These are phyloP conservation scores for Ardeotis arabs DNA, from an alignment of 2,113 vertebrate species.

Conservation along the genomic window DNA sequence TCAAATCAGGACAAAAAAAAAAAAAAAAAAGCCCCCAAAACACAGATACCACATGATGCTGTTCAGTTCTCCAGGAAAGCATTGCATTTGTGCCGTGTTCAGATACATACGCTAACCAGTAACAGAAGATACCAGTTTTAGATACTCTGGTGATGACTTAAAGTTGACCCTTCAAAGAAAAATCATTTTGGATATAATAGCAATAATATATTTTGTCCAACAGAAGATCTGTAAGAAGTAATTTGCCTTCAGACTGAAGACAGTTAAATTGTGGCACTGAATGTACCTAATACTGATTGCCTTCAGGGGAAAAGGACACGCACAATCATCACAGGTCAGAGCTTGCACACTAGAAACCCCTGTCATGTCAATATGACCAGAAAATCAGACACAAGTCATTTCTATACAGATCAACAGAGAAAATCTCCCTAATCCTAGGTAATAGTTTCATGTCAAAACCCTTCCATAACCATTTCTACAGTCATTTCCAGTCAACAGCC, in stretches of 20 bases:
- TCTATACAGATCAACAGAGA: not conserved
- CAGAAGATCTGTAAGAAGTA: not conserved
- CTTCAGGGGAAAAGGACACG: not conserved
- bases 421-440: not conserved
- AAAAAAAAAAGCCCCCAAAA: not conserved
- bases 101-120: not conserved
- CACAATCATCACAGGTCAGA: not conserved
- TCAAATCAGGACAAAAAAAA: not conserved
- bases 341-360: not conserved
- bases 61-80: not conserved
- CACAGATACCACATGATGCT: not conserved
- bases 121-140: constrained; percentile 17
- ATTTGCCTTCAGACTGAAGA: not conserved
- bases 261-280: not conserved
- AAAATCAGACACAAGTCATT: not conserved
- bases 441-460: not conserved
- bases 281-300: not conserved
- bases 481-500: not conserved
- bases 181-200: not conserved
- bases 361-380: not conserved
- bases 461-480: not conserved
- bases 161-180: not conserved
- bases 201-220: not conserved
- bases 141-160: constrained; percentile 11
- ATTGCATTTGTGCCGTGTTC: not conserved